These are phyloP conservation scores for Beroe ovata DNA, from an alignment of 37 sponge, comb jelly and placozoan genomes.

Conservation along the genomic window DNA sequence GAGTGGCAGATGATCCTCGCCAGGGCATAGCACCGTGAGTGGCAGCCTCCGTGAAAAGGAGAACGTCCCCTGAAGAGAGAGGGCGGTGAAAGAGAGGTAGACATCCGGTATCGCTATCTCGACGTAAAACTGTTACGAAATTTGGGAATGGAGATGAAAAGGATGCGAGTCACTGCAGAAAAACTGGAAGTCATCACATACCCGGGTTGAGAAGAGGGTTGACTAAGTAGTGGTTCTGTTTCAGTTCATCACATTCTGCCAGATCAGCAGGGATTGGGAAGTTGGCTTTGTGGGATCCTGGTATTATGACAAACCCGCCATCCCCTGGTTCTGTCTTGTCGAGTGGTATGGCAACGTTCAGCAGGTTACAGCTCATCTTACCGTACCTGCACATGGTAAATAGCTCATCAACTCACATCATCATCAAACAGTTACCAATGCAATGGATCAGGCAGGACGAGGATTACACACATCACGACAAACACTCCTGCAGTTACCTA, in stretches of 20 bases:
- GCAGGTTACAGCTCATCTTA: slow-evolving; percentile 41
- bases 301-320: slow-evolving; percentile 48
- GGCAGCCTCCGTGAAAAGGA: slow-evolving; percentile 60
- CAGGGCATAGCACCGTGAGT: slow-evolving; percentile 55
- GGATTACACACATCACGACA: too few relatives aligned
- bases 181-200: too few relatives aligned
- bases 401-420: too few relatives aligned
- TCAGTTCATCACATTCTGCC: slow-evolving; percentile 27
- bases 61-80: slow-evolving; percentile 33
- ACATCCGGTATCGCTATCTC: too few relatives aligned
- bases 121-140: too few relatives aligned
- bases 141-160: too few relatives aligned
- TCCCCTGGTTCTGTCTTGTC: slow-evolving; percentile 19
- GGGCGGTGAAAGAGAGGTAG: too few relatives aligned
- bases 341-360: slow-evolving; percentile 49
- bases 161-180: too few relatives aligned
- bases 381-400: slow-evolving; percentile 28
- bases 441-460: too few relatives aligned
- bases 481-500: too few relatives aligned
- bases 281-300: slow-evolving; percentile 66
- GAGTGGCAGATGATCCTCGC: background rate
- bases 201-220: slow-evolving; percentile 43
- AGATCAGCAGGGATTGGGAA: slow-evolving; percentile 45
- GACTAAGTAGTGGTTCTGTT: slow-evolving; percentile 22
- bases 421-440: too few relatives aligned